Evolutionary conservation across 2,888 invertebrate species (phyloP).

Genomic region (Panorpa germanica): DNA sequence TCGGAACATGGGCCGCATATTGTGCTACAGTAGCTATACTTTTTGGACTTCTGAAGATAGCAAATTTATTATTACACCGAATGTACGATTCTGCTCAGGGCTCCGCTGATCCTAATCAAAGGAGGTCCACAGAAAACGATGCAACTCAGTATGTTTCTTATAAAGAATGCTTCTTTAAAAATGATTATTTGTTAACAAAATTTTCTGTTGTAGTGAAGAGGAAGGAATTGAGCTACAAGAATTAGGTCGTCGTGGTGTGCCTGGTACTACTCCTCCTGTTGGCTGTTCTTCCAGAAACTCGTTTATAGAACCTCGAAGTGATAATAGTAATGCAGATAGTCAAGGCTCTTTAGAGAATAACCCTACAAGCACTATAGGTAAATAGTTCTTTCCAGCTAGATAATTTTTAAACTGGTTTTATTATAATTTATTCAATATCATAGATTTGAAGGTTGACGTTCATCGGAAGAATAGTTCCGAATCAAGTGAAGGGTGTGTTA

Average conservation of each 20-base stretch:
- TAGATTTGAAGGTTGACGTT: constrained; percentile 83
- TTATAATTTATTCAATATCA: constrained; percentile 14
- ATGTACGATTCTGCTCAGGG: constrained; percentile 88
- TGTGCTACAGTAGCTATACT: constrained; percentile 60
- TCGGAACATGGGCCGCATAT: constrained; percentile 74
- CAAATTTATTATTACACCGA: constrained; percentile 78
- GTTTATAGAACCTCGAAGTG: constrained; percentile 38
- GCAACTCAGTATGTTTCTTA: too few relatives aligned
- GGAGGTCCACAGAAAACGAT: too few relatives aligned
- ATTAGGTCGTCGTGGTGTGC: constrained; percentile 25
- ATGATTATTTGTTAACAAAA: constrained; percentile 4
- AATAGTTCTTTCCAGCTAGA: constrained; percentile 12
- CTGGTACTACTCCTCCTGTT: constrained; percentile 28
- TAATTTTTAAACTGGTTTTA: neutral
- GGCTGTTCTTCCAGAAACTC: constrained; percentile 44
- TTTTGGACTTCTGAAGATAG: constrained; percentile 65
- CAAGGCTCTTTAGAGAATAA: constrained; percentile 23
- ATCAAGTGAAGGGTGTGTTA: constrained; percentile 49
- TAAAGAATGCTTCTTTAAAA: constrained; percentile 4
- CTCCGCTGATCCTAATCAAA: constrained; percentile 34
- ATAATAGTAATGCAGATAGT: constrained; percentile 24
- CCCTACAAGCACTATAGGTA: constrained; percentile 50
- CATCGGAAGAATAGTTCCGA: constrained; percentile 83
- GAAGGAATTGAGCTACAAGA: constrained; percentile 75
- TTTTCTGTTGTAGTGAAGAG: constrained; percentile 34